Conservation (phyloP, 2,797 vertebrate species). For the Enteromius trimaculatus region DNA sequence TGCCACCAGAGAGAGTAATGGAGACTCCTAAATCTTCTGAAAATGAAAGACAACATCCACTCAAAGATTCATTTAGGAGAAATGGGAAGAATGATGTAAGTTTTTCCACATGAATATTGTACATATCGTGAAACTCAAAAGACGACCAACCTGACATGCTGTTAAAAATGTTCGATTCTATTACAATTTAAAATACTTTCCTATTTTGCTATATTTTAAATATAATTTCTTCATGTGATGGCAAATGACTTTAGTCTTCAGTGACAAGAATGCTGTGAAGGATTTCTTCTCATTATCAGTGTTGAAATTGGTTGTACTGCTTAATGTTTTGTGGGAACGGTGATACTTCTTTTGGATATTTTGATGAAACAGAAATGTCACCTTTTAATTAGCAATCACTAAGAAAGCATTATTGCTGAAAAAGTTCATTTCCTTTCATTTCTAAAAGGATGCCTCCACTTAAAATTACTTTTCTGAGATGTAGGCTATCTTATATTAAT, state of each 20-base stretch:
- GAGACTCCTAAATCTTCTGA: conserved; percentile 42
- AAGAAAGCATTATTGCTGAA: neutral
- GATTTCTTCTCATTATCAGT: neutral
- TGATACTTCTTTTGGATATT: neutral
- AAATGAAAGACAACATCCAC: conserved; percentile 9
- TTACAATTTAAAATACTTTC: neutral
- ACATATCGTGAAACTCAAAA: neutral
- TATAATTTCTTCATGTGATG: neutral
- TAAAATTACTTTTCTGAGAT: neutral
- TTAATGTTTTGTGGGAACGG: neutral
- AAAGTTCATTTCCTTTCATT: neutral
- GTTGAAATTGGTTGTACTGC: neutral
- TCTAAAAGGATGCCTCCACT: neutral
- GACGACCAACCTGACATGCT: neutral
- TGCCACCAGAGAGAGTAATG: conserved; percentile 77
- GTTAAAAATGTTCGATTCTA: neutral
- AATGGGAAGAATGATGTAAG: conserved; percentile 71
- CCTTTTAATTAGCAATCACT: neutral
- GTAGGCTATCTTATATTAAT: neutral
- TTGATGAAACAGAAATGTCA: neutral
- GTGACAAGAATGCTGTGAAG: neutral
- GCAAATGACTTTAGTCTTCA: neutral
- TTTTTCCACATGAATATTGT: conserved; percentile 53
- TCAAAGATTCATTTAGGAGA: conserved; percentile 21
- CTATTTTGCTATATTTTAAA: neutral